A percentile compares a stretch with the other conserved stretches of the same genome.
These are phyloP conservation scores for Papilio polyxenes DNA, from an alignment of 1,140 invertebrate species.

Conservation along the genomic window DNA sequence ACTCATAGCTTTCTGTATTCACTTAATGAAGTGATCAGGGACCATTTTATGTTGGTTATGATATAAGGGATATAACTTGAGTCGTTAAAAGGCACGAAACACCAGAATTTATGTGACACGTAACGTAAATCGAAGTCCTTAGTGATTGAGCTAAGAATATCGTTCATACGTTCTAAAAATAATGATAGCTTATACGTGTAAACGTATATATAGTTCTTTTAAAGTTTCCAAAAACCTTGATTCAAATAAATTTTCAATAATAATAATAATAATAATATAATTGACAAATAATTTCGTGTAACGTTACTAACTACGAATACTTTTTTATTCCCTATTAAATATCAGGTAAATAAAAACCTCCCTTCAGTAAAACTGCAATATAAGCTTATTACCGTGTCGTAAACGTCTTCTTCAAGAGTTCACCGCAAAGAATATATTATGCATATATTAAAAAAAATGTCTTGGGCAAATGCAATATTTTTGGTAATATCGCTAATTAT, in stretches of 20 bases:
- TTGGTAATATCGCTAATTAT: not conserved
- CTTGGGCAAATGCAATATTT: not conserved
- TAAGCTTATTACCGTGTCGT: not conserved
- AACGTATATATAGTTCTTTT: not conserved
- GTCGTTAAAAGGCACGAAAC: constrained; percentile 4
- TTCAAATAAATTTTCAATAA: not conserved
- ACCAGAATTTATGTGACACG: constrained; percentile 17
- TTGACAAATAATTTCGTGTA: not conserved
- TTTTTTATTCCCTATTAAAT: not conserved
- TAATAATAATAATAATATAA: not conserved
- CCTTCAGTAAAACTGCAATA: not conserved
- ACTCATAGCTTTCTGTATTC: not conserved
- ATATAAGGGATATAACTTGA: not conserved
- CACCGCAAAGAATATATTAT: not conserved
- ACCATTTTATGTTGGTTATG: not conserved
- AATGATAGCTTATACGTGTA: not conserved
- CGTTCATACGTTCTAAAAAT: not conserved
- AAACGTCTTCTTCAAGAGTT: not conserved
- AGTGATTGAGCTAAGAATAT: not conserved
- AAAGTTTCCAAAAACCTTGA: not conserved
- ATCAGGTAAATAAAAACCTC: not conserved
- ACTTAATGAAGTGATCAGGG: constrained; percentile 24
- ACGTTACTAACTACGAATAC: not conserved
- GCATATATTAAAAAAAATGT: not conserved
- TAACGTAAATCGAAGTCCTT: not conserved